A percentile compares a stretch with the other conserved stretches of the same genome.
Conservation (phyloP, 1,140 invertebrate genomes). For the Antheraea pernyi region DNA sequence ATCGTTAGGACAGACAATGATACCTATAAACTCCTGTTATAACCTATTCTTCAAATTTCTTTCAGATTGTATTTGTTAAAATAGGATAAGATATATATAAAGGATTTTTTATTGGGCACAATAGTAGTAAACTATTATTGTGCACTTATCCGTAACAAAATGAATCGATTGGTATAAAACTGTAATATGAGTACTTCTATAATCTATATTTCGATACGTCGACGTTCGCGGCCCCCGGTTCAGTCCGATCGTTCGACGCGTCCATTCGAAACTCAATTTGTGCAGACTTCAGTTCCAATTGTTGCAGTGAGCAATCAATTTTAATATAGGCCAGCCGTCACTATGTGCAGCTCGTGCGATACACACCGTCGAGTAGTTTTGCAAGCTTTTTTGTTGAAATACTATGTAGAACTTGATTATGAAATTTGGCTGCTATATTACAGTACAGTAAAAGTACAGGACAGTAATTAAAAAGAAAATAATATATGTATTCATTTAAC, state of each 20-base stretch:
- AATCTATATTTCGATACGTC: conserved; percentile 1
- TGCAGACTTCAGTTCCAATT: conserved; percentile 35
- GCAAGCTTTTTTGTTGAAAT: neutral
- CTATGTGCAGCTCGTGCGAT: conserved; percentile 8
- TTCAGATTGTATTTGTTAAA: no score
- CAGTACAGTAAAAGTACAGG: no score
- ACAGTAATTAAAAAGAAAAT: no score
- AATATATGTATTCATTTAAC: no score
- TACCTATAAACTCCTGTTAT: no score
- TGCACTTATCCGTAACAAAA: neutral
- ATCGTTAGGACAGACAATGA: no score
- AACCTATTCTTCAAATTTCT: no score
- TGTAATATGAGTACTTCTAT: neutral
- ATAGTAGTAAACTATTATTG: neutral
- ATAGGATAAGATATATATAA: no score
- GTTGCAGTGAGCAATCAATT: conserved; percentile 38
- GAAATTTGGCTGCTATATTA: no score
- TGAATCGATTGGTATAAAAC: neutral
- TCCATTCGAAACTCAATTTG: conserved; percentile 34
- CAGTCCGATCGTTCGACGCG: neutral
- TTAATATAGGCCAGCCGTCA: conserved; percentile 30
- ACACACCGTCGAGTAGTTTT: neutral
- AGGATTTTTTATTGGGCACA: neutral
- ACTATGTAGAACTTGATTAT: no score
- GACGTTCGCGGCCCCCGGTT: neutral